phyloP scores from a whole-genome alignment of 1,140 invertebrate genomes.

The Lordiphosa collinella region DNA sequence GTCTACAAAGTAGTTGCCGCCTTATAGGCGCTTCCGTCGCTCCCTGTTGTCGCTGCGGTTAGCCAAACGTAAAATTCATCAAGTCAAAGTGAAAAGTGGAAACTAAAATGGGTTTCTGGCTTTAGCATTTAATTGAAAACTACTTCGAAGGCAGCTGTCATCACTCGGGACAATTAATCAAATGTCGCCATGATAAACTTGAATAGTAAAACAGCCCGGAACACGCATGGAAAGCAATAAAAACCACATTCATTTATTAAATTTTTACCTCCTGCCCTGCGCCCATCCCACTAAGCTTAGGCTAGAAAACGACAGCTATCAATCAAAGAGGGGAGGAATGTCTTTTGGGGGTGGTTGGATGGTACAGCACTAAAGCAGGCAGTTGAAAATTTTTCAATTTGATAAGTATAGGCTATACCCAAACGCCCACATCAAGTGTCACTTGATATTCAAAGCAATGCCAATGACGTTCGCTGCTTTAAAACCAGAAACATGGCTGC shows the following conservation, averaged over 20 bases:
- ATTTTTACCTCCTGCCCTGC: constrained; percentile 5
- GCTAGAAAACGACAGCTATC: constrained; percentile 14
- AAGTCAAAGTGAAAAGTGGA: constrained; percentile 16
- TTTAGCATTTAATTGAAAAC: constrained; percentile 18
- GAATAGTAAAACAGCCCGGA: constrained; percentile 3
- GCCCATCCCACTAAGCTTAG: background rate
- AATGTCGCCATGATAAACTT: constrained; percentile 17
- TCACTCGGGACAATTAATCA: constrained; percentile 18
- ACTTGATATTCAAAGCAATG: background rate
- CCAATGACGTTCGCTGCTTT: too few relatives aligned
- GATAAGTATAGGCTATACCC: constrained; percentile 9
- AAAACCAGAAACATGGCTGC: too few relatives aligned
- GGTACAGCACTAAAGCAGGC: constrained; percentile 10
- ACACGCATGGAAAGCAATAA: constrained; percentile 11
- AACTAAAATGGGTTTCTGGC: constrained; percentile 3
- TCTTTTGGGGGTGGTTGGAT: background rate
- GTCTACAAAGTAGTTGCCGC: constrained; percentile 15
- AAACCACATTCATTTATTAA: constrained; percentile 30
- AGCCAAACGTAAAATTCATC: constrained; percentile 19
- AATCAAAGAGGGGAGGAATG: constrained; percentile 12
- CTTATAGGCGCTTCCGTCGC: constrained; percentile 13
- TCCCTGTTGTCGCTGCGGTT: constrained; percentile 6
- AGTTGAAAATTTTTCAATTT: constrained; percentile 23
- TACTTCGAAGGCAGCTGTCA: constrained; percentile 16
- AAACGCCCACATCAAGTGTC: background rate